Percentiles rank a stretch among this genome's conserved stretches.
Conservation (phyloP, 2,888 invertebrate genomes). For the Machimus atricapillus region DNA sequence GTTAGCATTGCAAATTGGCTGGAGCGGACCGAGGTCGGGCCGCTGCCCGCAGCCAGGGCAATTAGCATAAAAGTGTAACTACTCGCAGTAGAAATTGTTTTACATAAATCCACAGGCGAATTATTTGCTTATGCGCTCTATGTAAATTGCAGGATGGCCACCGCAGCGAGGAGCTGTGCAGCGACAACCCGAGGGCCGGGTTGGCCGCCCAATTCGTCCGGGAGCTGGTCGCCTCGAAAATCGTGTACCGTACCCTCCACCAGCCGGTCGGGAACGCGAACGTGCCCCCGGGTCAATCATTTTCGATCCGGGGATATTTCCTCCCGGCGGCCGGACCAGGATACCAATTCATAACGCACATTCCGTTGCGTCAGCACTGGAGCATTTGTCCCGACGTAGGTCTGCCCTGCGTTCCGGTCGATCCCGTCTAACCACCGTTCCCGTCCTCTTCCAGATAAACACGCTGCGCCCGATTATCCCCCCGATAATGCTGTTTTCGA, state of each 20-base stretch:
- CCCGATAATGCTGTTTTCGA: conserved; percentile 49
- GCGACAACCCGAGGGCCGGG: conserved; percentile 39
- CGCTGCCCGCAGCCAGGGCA: neutral
- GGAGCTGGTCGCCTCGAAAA: conserved; percentile 50
- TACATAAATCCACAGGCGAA: neutral
- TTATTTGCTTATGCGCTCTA: conserved; percentile 16
- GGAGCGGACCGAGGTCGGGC: neutral
- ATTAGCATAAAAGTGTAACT: conserved; percentile 22
- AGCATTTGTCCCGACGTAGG: conserved; percentile 49
- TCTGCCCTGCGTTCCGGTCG: neutral
- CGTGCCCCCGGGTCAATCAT: conserved; percentile 49
- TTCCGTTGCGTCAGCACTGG: conserved; percentile 52
- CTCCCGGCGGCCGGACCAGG: conserved; percentile 50
- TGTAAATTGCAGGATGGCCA: conserved; percentile 32
- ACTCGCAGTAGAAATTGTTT: neutral
- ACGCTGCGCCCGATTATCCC: conserved; percentile 47
- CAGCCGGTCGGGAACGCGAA: conserved; percentile 49
- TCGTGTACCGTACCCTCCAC: conserved; percentile 52
- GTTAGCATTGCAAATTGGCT: conserved; percentile 17
- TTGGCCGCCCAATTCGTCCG: conserved; percentile 49
- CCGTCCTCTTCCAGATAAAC: conserved; percentile 27
- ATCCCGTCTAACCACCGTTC: neutral
- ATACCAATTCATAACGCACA: conserved; percentile 54
- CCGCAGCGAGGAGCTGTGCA: conserved; percentile 5
- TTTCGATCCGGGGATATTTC: conserved; percentile 54